Evolutionary conservation across 2,113 vertebrate species (phyloP), one percentile per base, ranked within the genome.

Genomic region (Uria aalge): DNA sequence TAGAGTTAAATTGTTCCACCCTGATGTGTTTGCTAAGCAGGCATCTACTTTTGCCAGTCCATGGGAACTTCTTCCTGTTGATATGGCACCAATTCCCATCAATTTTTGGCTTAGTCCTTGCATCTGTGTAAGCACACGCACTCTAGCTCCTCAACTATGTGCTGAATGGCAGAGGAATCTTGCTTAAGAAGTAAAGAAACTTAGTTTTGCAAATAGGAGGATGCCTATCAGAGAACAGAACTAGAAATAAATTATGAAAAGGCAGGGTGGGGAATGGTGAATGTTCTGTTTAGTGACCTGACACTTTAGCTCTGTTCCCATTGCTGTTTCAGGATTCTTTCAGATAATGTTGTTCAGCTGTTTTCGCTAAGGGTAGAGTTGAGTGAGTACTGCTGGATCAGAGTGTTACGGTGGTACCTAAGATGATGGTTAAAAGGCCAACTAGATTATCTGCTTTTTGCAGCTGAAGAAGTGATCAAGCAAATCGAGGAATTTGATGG

Each of bases 391-490:
- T 82, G 36, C 45, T 85, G 38, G 15, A 45, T 86, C 48, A 45
- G 27, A 12, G 26, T 45, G 41, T 91, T 85, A 12, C 40, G 81
- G 69, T 75, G 38, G 13, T 82, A 82, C 48, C 34, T 16, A 41
- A 91, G 56, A 23, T 60, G 67, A 29, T 56, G 36, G 38, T 63
- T 76, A 41, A 62, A n/a, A 63, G 16, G 41, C 45, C 41, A 92
- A 83, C 80, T 40, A 90, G 15, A 21, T 53, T 94, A 20, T 89
- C 43, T 97, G n/a, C n/a, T 90, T 77, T 43, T 69, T 73, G 80
- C 97, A 99, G 99, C 99, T 96, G 98, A 98, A 94, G 98, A 98
- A 24, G 99, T 99, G 27, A 99, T 99, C 90, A 98, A 98, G 93
- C 99, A 99, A 77, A 99, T 99, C 36, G 97, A 98, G 92, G 98